Evolutionary conservation across 2,113 vertebrate species (phyloP), one percentile per base, ranked within the genome.

Genomic region (Okapia johnstoni): DNA sequence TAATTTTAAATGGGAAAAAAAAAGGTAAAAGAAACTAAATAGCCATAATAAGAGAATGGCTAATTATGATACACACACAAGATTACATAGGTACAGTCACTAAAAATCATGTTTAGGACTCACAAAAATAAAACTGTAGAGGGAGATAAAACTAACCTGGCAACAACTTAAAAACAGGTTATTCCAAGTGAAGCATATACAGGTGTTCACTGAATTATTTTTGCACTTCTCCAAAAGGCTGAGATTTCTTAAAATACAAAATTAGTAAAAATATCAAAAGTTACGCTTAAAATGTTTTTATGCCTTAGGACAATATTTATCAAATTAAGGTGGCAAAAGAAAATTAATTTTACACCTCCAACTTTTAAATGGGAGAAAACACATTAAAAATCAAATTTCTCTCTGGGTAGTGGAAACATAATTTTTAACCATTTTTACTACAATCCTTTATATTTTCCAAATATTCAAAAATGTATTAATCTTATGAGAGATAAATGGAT

Each of bases 371-470:
- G 3, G 61, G 3, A 76, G 16, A 58, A 30, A 79, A 85, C 28
- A 63, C 25, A 89, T 77, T 73, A 79, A 85, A 94, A 66, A 33
- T 80, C n/a, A 50, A 73, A 30, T 55, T 77, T 84, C 26, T 92
- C 30, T 80, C 15, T 58, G 66, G 30, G 30, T 57, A 26, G 30
- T 63, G 19, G 48, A 19, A 77, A 33, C 10, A 36, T 48, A 21
- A 54, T 15, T 76, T 77, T 61, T 76, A 88, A 43, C 36, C 23
- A 88, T 85, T 85, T 96, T 77, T 57, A 57, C 60, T 48, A 85
- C 43, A 85, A 15, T 50, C 40, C 33, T 63, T 28, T 50, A 50
- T 58, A 50, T 57, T 79, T 85, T 55, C 25, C 36, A 89, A 77
- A 96, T 36, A 23, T 48, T 57, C 2, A 11, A 40, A 13, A 76